phyloP scores from a whole-genome alignment of 2,113 vertebrate species.

The Turdus rufiventris region DNA sequence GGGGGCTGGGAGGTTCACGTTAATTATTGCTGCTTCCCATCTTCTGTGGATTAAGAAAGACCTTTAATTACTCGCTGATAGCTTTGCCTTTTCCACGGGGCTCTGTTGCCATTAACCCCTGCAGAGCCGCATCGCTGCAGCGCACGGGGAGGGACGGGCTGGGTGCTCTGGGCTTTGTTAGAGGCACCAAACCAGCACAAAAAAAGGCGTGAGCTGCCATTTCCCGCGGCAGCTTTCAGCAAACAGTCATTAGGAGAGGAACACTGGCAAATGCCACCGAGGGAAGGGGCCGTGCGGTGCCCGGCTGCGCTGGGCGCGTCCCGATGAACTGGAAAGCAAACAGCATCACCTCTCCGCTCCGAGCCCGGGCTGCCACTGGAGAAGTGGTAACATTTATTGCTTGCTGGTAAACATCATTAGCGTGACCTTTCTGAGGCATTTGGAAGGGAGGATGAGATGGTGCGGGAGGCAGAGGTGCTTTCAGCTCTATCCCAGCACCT shows the following conservation, averaged over 20 bases:
- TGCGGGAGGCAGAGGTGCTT: background rate
- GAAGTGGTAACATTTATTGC: background rate
- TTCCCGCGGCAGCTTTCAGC: background rate
- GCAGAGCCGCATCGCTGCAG: background rate
- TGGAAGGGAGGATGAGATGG: background rate
- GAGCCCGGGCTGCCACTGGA: background rate
- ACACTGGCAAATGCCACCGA: background rate
- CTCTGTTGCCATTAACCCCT: background rate
- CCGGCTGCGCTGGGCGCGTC: rapidly evolving
- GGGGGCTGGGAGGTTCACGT: background rate
- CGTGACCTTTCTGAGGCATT: background rate
- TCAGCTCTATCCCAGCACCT: rapidly evolving
- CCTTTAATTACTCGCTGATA: conserved; percentile 37
- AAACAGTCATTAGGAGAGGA: background rate
- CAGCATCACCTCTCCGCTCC: background rate
- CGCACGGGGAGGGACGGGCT: background rate
- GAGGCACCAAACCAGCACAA: background rate
- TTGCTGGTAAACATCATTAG: background rate
- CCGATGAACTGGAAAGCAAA: background rate
- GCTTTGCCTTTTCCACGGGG: background rate
- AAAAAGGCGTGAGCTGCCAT: background rate
- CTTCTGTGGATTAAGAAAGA: conserved; percentile 5
- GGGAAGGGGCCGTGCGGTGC: rapidly evolving
- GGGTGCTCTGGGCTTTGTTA: background rate
- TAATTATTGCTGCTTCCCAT: conserved; percentile 25